phyloP scores from a whole-genome alignment of 2,888 invertebrate species.

The Gasteruption jaculator region DNA sequence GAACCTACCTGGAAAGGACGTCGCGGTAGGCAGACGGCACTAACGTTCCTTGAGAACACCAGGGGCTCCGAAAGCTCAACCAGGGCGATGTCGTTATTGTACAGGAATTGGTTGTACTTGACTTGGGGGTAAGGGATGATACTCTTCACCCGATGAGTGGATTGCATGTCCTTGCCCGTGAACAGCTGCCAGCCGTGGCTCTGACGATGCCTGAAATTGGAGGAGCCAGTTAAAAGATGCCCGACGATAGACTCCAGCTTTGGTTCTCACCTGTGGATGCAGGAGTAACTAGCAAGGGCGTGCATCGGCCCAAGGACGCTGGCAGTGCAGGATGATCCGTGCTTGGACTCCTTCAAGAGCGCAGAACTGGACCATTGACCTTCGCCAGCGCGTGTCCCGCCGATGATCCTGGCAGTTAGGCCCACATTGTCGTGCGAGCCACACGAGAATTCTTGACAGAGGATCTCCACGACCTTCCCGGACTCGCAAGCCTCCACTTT shows the following conservation, averaged over 20 bases:
- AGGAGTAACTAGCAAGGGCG: conserved; percentile 49
- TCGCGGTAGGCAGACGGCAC: conserved; percentile 58
- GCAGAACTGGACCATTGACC: conserved; percentile 60
- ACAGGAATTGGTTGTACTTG: conserved; percentile 58
- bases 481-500: conserved; percentile 49
- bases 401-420: conserved; percentile 52
- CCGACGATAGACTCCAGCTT: neutral
- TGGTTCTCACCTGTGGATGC: conserved; percentile 40
- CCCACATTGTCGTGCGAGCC: conserved; percentile 41
- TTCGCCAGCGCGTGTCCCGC: conserved; percentile 52
- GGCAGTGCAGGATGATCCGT: conserved; percentile 47
- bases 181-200: conserved; percentile 44
- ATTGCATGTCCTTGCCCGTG: conserved; percentile 38
- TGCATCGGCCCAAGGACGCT: conserved; percentile 49
- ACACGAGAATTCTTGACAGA: conserved; percentile 56
- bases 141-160: conserved; percentile 44
- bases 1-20: conserved; percentile 39
- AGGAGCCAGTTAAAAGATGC: conserved; percentile 1
- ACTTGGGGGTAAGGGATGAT: conserved; percentile 59
- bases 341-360: conserved; percentile 48
- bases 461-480: conserved; percentile 52
- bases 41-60: conserved; percentile 54
- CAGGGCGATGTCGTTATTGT: conserved; percentile 58
- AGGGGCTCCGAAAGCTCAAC: conserved; percentile 56
- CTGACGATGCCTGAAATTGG: conserved; percentile 35